Conservation (phyloP, 1,140 invertebrate species). For the Brachionus sp. region DNA sequence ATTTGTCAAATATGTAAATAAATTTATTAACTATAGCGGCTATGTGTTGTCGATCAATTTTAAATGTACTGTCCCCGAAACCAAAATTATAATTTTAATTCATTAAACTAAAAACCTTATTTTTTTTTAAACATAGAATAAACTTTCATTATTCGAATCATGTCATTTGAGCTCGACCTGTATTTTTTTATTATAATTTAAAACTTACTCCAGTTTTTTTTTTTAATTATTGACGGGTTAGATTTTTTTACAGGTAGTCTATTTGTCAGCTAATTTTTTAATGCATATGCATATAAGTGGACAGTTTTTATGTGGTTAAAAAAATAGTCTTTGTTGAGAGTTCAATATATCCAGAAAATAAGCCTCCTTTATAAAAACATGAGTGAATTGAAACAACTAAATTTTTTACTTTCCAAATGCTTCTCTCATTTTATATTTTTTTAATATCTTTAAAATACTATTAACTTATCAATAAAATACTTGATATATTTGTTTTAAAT, state of each 20-base stretch:
- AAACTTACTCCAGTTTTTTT: slow-evolving; percentile 32
- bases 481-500: too few species aligned
- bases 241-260: neutral
- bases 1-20: neutral
- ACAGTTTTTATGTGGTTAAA: neutral
- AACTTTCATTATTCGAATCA: slow-evolving; percentile 16
- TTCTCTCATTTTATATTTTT: too few species aligned
- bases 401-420: too few species aligned
- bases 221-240: slow-evolving; percentile 7
- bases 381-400: too few species aligned
- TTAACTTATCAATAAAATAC: too few species aligned
- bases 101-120: slow-evolving; percentile 14
- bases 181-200: slow-evolving; percentile 39
- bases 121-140: neutral
- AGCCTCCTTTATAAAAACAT: too few species aligned
- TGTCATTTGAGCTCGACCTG: slow-evolving; percentile 32
- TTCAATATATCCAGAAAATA: too few species aligned
- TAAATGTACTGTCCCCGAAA: neutral
- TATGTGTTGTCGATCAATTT: too few species aligned
- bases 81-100: slow-evolving; percentile 19
- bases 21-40: neutral
- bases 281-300: neutral
- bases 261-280: neutral
- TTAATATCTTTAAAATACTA: too few species aligned
- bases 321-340: neutral